These are phyloP conservation scores for Halocynthia roretzi DNA, from an alignment of 23 tunicate genomes.

Conservation along the genomic window DNA sequence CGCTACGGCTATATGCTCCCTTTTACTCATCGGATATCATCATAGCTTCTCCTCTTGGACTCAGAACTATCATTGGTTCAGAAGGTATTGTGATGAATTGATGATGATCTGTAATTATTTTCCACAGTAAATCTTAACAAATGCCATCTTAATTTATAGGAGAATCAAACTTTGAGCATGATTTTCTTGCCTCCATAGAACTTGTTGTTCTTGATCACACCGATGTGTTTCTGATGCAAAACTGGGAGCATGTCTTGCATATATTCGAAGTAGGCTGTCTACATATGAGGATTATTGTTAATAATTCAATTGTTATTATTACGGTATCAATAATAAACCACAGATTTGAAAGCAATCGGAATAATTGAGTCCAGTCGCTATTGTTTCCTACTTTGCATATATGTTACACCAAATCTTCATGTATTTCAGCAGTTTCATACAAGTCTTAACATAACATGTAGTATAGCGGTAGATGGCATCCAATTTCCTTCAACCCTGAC, in stretches of 20 bases:
- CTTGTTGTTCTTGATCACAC: conserved; percentile 64
- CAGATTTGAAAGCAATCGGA: no score
- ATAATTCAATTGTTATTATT: no score
- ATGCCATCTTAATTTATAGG: conserved; percentile 3
- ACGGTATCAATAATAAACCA: no score
- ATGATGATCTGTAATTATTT: background rate
- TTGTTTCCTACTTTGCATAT: no score
- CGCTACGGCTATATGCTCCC: conserved; percentile 63
- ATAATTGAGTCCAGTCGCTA: no score
- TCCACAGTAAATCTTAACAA: background rate
- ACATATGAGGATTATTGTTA: no score
- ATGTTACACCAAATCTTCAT: no score
- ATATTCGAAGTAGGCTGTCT: conserved; percentile 10
- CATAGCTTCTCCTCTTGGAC: conserved; percentile 85
- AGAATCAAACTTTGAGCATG: conserved; percentile 75
- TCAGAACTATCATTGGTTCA: conserved; percentile 76
- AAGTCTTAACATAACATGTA: no score
- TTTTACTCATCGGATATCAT: conserved; percentile 90
- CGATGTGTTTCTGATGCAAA: conserved; percentile 91
- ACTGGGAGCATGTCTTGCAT: conserved; percentile 87
- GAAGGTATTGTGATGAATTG: background rate
- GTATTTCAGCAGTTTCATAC: no score
- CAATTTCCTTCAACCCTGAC: no score
- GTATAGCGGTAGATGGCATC: no score
- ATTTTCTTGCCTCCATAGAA: conserved; percentile 84